These are phyloP conservation scores for Vulpes ferrilata DNA, from an alignment of 2,113 vertebrate genomes.

Conservation along the genomic window DNA sequence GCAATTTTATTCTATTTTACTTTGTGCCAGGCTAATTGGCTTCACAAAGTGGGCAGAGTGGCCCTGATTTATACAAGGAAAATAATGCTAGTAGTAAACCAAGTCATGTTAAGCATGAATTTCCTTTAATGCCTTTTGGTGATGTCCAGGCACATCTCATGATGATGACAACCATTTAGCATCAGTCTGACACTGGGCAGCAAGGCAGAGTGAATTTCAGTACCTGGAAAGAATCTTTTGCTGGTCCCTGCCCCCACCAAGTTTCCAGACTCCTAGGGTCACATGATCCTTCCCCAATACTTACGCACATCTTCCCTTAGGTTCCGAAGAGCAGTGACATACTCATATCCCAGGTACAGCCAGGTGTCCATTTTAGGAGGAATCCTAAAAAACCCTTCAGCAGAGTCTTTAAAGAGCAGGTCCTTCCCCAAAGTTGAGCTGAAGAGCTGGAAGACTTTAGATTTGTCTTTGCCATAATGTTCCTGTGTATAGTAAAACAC, in stretches of 20 bases:
- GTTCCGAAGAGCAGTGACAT: slow-evolving; percentile 84
- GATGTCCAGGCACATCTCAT: not conserved
- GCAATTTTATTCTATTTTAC: not conserved
- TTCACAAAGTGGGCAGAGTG: not conserved
- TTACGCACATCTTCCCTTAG: slow-evolving; percentile 68
- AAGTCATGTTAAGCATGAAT: slow-evolving; percentile 37
- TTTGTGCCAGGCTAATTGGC: not conserved
- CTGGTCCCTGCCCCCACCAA: not conserved
- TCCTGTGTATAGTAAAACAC: slow-evolving; percentile 79
- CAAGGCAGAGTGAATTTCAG: not conserved
- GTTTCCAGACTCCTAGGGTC: not conserved
- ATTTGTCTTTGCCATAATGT: slow-evolving; percentile 74
- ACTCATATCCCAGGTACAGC: slow-evolving; percentile 91
- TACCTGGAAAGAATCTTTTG: not conserved
- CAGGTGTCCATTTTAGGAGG: slow-evolving; percentile 89
- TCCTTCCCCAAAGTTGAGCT: slow-evolving; percentile 89
- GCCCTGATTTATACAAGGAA: not conserved
- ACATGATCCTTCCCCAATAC: not conserved
- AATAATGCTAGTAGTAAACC: not conserved
- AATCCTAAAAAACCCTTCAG: slow-evolving; percentile 85
- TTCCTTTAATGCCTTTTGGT: slow-evolving; percentile 14
- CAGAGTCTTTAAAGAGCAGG: slow-evolving; percentile 94
- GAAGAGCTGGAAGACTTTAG: slow-evolving; percentile 87
- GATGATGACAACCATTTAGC: not conserved
- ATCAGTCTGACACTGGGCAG: not conserved